phyloP scores from a whole-genome alignment of 2,797 vertebrate species.

The Threskiornis aethiopicus region DNA sequence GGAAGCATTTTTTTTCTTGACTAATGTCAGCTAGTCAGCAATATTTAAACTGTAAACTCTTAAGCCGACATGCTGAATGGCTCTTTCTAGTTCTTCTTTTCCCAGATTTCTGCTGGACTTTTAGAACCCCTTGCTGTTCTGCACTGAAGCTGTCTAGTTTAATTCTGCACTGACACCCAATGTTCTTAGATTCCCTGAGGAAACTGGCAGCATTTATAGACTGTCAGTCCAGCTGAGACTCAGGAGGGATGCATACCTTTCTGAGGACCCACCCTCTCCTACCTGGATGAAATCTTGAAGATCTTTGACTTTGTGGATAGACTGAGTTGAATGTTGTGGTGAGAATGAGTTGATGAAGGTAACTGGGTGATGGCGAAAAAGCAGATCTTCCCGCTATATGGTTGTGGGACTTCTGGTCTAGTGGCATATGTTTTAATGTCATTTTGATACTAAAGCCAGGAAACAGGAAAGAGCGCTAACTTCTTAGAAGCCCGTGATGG shows the following conservation, averaged over 20 bases:
- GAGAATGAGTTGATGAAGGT: background rate
- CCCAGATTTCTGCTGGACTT: background rate
- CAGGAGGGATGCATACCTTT: background rate
- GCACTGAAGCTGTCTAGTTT: background rate
- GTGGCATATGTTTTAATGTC: background rate
- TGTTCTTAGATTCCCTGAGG: background rate
- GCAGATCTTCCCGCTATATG: background rate
- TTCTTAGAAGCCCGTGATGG: background rate
- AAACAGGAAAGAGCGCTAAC: background rate
- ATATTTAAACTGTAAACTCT: background rate
- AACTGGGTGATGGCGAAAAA: background rate
- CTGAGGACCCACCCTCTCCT: background rate
- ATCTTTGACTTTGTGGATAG: background rate
- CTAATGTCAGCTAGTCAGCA: background rate
- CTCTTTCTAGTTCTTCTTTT: background rate
- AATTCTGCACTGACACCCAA: background rate
- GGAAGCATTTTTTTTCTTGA: background rate
- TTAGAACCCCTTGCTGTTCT: background rate
- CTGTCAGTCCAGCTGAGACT: background rate
- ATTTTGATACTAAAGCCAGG: conserved; percentile 20
- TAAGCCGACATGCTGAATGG: background rate
- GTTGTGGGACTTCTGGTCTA: background rate
- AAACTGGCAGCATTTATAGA: background rate
- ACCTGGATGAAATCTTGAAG: background rate
- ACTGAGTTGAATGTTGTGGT: background rate